These are phyloP conservation scores for Dermochelys coriacea DNA, from an alignment of 2,797 vertebrate species.

Conservation along the genomic window DNA sequence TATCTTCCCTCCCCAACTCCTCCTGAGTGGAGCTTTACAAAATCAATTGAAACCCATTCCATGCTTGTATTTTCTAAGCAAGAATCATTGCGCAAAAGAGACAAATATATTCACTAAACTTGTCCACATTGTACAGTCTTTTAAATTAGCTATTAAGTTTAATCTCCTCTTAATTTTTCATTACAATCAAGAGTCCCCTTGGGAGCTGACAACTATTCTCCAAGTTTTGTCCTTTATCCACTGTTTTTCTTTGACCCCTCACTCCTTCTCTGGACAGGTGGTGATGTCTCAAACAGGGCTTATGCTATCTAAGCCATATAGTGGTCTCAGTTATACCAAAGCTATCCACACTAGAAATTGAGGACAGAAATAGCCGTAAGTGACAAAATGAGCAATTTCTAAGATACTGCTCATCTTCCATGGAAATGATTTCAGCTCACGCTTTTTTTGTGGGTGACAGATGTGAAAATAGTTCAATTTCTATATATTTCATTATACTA, in stretches of 20 bases:
- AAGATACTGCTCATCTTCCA: background rate
- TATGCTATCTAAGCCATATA: background rate
- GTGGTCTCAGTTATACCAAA: background rate
- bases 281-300: background rate
- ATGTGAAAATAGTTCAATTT: background rate
- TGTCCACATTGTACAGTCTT: background rate
- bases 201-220: background rate
- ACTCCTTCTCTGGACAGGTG: background rate
- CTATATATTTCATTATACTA: conserved; percentile 24
- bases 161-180: background rate
- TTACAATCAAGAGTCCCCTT: background rate
- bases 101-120: background rate
- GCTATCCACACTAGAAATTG: background rate
- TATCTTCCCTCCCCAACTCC: background rate
- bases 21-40: background rate
- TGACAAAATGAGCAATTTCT: background rate
- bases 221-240: background rate
- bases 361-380: background rate
- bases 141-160: background rate
- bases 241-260: background rate
- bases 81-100: background rate
- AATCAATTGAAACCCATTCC: conserved; percentile 13
- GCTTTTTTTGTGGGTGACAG: background rate
- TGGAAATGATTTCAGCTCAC: background rate
- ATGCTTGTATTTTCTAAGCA: background rate